Conservation (phyloP, 2,888 invertebrate genomes). For the Zaprionus bogoriensis region DNA sequence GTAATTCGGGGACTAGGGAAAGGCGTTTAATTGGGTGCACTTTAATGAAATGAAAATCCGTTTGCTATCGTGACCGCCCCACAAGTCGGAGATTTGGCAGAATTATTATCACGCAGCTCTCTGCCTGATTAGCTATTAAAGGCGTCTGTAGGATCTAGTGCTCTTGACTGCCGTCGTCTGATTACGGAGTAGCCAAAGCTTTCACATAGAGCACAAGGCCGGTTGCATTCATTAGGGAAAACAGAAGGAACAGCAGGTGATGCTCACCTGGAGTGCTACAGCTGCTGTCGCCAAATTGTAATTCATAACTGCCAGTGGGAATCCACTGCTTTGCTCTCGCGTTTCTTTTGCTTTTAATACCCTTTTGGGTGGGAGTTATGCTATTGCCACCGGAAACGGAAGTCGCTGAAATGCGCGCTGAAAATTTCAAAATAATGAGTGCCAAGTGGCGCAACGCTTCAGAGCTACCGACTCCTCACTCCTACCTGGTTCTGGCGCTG, state of each 20-base stretch:
- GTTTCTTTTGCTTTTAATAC: slow-evolving; percentile 69
- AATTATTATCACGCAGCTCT: slow-evolving; percentile 31
- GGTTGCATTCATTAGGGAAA: slow-evolving; percentile 73
- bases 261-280: slow-evolving; percentile 59
- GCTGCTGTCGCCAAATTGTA: slow-evolving; percentile 64
- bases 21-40: not conserved
- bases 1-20: too few relatives aligned
- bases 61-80: slow-evolving; percentile 25
- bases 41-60: slow-evolving; percentile 45
- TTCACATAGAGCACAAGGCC: slow-evolving; percentile 21
- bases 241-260: slow-evolving; percentile 78
- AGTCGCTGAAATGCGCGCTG: slow-evolving; percentile 79
- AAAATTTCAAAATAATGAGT: slow-evolving; percentile 81
- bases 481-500: not conserved
- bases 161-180: not conserved
- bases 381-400: slow-evolving; percentile 69
- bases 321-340: slow-evolving; percentile 41
- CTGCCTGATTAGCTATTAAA: slow-evolving; percentile 46
- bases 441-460: slow-evolving; percentile 20
- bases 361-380: slow-evolving; percentile 47
- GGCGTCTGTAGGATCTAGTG: not conserved
- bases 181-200: slow-evolving; percentile 4
- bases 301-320: slow-evolving; percentile 68
- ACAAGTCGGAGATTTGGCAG: slow-evolving; percentile 8
- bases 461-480: slow-evolving; percentile 6